A percentile compares a stretch with the other conserved stretches of the same genome.
phyloP scores from a whole-genome alignment of 1,140 invertebrate genomes.

The Hyles euphorbiae region DNA sequence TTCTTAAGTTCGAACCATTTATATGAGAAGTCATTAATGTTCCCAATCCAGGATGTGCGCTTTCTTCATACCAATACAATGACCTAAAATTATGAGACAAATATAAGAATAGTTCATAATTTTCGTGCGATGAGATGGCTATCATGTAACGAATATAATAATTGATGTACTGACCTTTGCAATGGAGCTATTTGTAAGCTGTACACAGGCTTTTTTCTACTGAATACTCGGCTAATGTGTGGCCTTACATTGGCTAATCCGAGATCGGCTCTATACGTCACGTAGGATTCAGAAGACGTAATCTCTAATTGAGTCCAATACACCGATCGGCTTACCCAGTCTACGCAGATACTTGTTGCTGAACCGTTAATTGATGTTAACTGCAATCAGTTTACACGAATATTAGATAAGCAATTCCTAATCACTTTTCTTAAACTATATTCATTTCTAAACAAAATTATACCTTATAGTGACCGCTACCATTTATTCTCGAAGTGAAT shows the following conservation, averaged over 20 bases:
- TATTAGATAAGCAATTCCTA: not conserved
- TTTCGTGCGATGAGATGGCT: not conserved
- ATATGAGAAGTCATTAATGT: constrained; percentile 79
- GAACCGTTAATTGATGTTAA: constrained; percentile 79
- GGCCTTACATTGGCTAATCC: constrained; percentile 73
- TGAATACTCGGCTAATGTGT: constrained; percentile 64
- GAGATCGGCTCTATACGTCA: constrained; percentile 78
- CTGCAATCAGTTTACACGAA: constrained; percentile 20
- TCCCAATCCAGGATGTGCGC: constrained; percentile 72
- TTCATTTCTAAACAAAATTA: not conserved
- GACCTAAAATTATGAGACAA: constrained; percentile 71
- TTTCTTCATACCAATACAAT: constrained; percentile 84
- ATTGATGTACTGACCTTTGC: constrained; percentile 73
- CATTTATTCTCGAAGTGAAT: constrained; percentile 79
- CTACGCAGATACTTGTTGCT: constrained; percentile 82
- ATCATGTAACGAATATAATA: not conserved
- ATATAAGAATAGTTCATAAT: not conserved
- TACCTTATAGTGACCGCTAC: constrained; percentile 69
- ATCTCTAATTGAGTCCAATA: constrained; percentile 85
- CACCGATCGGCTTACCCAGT: constrained; percentile 89
- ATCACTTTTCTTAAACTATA: not conserved
- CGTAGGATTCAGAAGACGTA: constrained; percentile 55
- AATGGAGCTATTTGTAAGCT: constrained; percentile 85
- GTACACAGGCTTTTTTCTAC: constrained; percentile 75
- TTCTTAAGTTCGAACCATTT: constrained; percentile 74